A percentile compares a stretch with the other conserved stretches of the same genome.
Evolutionary conservation across 2,113 vertebrate species (phyloP).

Genomic region (Etheostoma cragini): DNA sequence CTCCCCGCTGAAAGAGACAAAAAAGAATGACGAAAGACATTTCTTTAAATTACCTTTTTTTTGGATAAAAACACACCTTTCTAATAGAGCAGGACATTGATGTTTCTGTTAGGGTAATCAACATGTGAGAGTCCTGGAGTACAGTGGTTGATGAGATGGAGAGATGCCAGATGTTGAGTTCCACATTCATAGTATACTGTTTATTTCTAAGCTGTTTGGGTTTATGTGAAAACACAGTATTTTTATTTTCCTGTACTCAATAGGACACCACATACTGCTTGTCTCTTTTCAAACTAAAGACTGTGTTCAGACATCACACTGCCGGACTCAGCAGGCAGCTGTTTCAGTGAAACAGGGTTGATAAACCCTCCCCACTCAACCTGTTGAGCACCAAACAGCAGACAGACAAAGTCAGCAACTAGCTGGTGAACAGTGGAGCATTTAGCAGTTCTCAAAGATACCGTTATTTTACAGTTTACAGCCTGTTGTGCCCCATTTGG

Average conservation of each 20-base stretch:
- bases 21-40: constrained; percentile 40
- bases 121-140: background rate
- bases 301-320: background rate
- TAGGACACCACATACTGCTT: background rate
- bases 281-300: background rate
- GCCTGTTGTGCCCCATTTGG: background rate
- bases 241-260: background rate
- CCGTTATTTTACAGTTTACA: background rate
- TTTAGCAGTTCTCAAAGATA: background rate
- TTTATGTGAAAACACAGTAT: background rate
- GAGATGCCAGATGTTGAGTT: background rate
- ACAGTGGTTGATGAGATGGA: constrained; percentile 10
- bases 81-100: constrained; percentile 22
- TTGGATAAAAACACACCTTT: constrained; percentile 39
- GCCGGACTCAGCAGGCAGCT: background rate
- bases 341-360: background rate
- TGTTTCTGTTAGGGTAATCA: constrained; percentile 40
- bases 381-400: background rate
- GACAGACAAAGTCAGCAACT: background rate
- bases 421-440: background rate
- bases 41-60: constrained; percentile 55
- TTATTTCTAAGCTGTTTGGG: background rate
- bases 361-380: background rate
- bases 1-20: constrained; percentile 30
- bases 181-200: background rate